These are phyloP conservation scores for Perca flavescens DNA, from an alignment of 2,113 vertebrate genomes.

Conservation along the genomic window DNA sequence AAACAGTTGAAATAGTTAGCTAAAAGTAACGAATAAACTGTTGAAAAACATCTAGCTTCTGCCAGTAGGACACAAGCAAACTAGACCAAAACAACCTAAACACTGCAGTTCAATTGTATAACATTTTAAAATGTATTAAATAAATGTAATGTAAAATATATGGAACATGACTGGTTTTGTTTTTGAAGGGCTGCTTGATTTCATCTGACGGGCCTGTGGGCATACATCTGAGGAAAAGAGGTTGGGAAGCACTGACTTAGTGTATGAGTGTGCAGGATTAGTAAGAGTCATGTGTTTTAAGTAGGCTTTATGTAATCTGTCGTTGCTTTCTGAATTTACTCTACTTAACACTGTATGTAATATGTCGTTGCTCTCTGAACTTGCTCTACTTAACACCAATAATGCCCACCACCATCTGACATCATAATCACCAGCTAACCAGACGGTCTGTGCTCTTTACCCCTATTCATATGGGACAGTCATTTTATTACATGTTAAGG, in stretches of 20 bases:
- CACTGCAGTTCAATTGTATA: neutral
- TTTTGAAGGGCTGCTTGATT: neutral
- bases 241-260: neutral
- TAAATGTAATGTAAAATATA: neutral
- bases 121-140: neutral
- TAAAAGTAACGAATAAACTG: neutral
- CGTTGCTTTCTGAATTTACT: neutral
- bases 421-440: neutral
- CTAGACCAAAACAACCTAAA: neutral
- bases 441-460: slow-evolving; percentile 44
- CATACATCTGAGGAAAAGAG: too few relatives aligned
- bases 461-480: slow-evolving; percentile 16
- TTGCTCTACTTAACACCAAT: neutral
- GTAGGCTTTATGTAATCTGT: neutral
- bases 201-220: neutral
- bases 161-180: neutral
- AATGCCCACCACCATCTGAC: slow-evolving; percentile 5
- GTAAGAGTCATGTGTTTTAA: neutral
- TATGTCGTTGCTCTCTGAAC: neutral
- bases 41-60: neutral
- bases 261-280: neutral
- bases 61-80: neutral
- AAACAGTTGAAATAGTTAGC: too few relatives aligned
- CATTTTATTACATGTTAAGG: neutral
- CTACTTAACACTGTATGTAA: slow-evolving; percentile 3